phyloP scores from a whole-genome alignment of 1,140 invertebrate species.

The Proctacanthus coquilletti region DNA sequence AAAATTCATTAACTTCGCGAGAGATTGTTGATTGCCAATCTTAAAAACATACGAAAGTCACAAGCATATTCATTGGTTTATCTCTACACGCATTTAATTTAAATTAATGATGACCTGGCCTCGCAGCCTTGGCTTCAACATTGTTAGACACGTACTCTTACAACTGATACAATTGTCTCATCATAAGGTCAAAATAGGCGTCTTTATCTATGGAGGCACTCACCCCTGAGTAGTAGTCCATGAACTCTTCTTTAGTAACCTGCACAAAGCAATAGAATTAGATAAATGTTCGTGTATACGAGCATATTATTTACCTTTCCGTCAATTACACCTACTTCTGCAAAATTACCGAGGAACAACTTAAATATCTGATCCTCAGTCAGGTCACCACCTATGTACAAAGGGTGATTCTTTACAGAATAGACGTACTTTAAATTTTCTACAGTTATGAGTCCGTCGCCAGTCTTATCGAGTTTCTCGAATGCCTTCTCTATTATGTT shows the following conservation, averaged over 20 bases:
- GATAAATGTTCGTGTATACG: neutral
- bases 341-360: conserved; percentile 77
- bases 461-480: conserved; percentile 71
- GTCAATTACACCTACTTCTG: conserved; percentile 54
- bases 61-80: too few relatives aligned
- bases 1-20: too few relatives aligned
- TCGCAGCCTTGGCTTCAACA: too few relatives aligned
- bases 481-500: conserved; percentile 71
- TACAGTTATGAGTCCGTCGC: conserved; percentile 68
- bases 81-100: too few relatives aligned
- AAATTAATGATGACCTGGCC: too few relatives aligned
- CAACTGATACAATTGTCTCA: too few relatives aligned
- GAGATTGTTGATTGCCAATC: too few relatives aligned
- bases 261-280: conserved; percentile 30
- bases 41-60: too few relatives aligned
- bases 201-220: conserved; percentile 90
- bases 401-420: conserved; percentile 24
- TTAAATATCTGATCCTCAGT: conserved; percentile 68
- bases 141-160: too few relatives aligned
- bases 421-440: conserved; percentile 48
- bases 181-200: conserved; percentile 88
- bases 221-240: conserved; percentile 85
- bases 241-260: conserved; percentile 84
- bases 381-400: conserved; percentile 76
- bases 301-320: conserved; percentile 48